Evolutionary conservation across 2,797 vertebrate species (phyloP).

Genomic region (Linurgus olivaceus): DNA sequence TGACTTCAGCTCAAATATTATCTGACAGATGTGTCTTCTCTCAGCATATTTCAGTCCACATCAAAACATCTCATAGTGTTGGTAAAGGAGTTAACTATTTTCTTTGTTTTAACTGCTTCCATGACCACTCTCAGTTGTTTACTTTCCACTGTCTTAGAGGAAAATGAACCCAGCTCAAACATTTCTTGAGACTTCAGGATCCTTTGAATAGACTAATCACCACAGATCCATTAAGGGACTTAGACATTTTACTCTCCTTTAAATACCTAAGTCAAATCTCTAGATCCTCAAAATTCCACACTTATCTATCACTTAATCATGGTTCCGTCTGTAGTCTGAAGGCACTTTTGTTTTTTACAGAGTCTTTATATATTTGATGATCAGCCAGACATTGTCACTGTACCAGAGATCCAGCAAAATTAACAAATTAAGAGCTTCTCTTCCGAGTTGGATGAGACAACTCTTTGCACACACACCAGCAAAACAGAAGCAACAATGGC

Average conservation of each 20-base stretch:
- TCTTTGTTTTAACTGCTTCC: neutral
- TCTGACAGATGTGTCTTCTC: neutral
- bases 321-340: neutral
- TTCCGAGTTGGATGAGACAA: neutral
- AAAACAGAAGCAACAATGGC: neutral
- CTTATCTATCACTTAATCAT: neutral
- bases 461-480: neutral
- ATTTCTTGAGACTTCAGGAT: neutral
- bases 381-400: neutral
- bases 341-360: neutral
- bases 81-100: neutral
- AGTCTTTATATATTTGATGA: neutral
- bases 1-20: neutral
- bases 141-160: neutral
- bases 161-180: neutral
- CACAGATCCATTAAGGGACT: neutral
- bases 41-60: neutral
- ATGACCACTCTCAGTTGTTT: neutral
- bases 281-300: neutral
- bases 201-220: neutral
- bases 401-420: neutral
- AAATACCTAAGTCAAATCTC: neutral
- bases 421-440: neutral
- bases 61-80: neutral
- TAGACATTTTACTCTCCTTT: neutral